These are phyloP conservation scores for Diorhabda sublineata DNA, from an alignment of 1,140 invertebrate genomes.

Conservation along the genomic window DNA sequence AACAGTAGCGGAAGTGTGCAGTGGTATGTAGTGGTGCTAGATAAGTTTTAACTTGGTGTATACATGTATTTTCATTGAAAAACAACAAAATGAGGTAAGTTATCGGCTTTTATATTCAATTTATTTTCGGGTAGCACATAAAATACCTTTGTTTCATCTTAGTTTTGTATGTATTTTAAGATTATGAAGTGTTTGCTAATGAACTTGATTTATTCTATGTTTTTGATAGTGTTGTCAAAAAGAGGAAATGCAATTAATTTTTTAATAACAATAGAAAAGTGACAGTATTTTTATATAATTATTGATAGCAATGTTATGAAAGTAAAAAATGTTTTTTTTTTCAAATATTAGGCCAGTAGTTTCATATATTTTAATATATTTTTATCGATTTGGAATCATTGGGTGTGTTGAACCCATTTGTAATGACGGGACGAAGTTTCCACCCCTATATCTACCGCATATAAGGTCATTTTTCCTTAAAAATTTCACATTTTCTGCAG, in stretches of 20 bases:
- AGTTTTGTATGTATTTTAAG: too few relatives aligned
- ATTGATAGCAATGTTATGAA: constrained; percentile 18
- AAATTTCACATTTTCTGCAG: constrained; percentile 21
- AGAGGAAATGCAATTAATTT: constrained; percentile 13
- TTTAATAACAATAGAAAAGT: constrained; percentile 10
- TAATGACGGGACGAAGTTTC: constrained; percentile 28
- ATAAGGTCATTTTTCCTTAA: constrained; percentile 22
- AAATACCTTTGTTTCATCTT: neutral
- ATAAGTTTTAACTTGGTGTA: constrained; percentile 23
- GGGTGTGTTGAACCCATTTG: constrained; percentile 38
- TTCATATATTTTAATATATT: constrained; percentile 28
- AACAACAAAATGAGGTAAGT: constrained; percentile 33
- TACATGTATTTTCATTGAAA: constrained; percentile 31
- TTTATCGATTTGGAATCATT: constrained; percentile 35
- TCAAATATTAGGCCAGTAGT: neutral
- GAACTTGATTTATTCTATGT: too few relatives aligned
- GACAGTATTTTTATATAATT: constrained; percentile 13
- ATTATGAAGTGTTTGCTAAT: too few relatives aligned
- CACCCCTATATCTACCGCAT: constrained; percentile 20
- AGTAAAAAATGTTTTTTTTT: constrained; percentile 21
- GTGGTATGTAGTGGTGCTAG: constrained; percentile 28
- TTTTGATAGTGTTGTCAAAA: too few relatives aligned
- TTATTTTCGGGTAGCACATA: constrained; percentile 5
- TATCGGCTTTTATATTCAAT: constrained; percentile 23
- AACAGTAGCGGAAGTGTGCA: constrained; percentile 21